Percentiles rank a stretch among this genome's conserved stretches.
These are phyloP conservation scores for Mugil cephalus DNA, from an alignment of 2,113 vertebrate genomes.

Conservation along the genomic window DNA sequence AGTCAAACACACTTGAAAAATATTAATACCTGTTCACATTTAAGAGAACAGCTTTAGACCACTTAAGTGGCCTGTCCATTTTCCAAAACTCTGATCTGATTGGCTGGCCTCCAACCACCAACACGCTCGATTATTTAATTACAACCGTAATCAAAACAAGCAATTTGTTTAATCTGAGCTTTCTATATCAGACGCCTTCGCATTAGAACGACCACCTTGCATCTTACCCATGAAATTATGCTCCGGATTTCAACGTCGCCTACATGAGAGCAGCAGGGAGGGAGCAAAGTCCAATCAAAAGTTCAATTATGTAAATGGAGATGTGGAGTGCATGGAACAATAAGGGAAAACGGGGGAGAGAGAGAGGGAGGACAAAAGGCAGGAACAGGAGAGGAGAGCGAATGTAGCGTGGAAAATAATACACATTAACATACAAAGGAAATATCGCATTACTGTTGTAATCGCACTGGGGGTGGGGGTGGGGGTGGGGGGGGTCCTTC, in stretches of 20 bases:
- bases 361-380: slow-evolving; percentile 59
- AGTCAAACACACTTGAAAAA: slow-evolving; percentile 27
- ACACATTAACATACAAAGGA: slow-evolving; percentile 84
- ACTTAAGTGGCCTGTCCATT: slow-evolving; percentile 55
- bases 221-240: slow-evolving; percentile 81
- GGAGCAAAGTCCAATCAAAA: slow-evolving; percentile 83
- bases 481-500: slow-evolving; percentile 52
- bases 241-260: slow-evolving; percentile 65
- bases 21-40: slow-evolving; percentile 60
- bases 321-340: slow-evolving; percentile 81
- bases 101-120: slow-evolving; percentile 46
- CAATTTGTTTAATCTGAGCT: slow-evolving; percentile 75
- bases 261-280: slow-evolving; percentile 59
- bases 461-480: slow-evolving; percentile 58
- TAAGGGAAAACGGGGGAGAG: slow-evolving; percentile 36
- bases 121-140: slow-evolving; percentile 73
- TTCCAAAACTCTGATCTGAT: slow-evolving; percentile 48
- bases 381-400: slow-evolving; percentile 66
- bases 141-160: slow-evolving; percentile 75
- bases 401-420: slow-evolving; percentile 81
- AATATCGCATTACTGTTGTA: slow-evolving; percentile 79
- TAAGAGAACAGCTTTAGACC: slow-evolving; percentile 50
- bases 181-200: slow-evolving; percentile 46
- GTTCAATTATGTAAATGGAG: slow-evolving; percentile 86
- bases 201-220: slow-evolving; percentile 56